These are phyloP conservation scores for Channa striata DNA, from an alignment of 2,797 vertebrate species.

Conservation along the genomic window DNA sequence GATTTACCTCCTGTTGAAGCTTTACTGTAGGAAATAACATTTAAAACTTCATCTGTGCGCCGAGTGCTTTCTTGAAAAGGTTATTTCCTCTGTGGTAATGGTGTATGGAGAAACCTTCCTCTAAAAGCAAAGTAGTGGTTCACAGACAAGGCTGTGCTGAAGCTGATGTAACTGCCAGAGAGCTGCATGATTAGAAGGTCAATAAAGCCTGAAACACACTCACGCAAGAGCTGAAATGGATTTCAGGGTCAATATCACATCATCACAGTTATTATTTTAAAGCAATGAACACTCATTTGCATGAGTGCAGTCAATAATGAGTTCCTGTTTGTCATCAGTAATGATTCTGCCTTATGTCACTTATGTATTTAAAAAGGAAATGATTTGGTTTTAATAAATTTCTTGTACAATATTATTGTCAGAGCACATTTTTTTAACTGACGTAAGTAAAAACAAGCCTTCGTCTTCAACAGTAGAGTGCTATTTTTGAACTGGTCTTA, in stretches of 20 bases:
- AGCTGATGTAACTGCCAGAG: constrained; percentile 48
- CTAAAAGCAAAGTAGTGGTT: constrained; percentile 53
- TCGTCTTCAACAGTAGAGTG: neutral
- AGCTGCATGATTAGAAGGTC: constrained; percentile 64
- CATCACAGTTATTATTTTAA: constrained; percentile 62
- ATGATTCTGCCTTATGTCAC: constrained; percentile 20
- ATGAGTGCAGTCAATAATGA: constrained; percentile 60
- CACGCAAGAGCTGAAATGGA: constrained; percentile 72
- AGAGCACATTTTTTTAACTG: constrained; percentile 7
- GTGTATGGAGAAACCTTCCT: constrained; percentile 38
- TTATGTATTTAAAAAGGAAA: constrained; percentile 11
- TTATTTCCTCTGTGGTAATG: constrained; percentile 55
- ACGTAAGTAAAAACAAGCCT: neutral
- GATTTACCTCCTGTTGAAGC: constrained; percentile 5
- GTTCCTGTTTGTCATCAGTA: constrained; percentile 25
- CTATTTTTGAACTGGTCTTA: neutral
- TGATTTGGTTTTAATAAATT: neutral
- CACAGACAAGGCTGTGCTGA: constrained; percentile 33
- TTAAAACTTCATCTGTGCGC: constrained; percentile 45
- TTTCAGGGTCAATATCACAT: constrained; percentile 79
- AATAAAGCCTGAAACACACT: constrained; percentile 66
- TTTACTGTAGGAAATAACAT: constrained; percentile 21
- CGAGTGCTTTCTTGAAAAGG: constrained; percentile 55
- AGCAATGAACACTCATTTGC: constrained; percentile 57
- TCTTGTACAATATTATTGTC: neutral